phyloP scores from a whole-genome alignment of 2,797 vertebrate genomes.

The Alosa sapidissima region DNA sequence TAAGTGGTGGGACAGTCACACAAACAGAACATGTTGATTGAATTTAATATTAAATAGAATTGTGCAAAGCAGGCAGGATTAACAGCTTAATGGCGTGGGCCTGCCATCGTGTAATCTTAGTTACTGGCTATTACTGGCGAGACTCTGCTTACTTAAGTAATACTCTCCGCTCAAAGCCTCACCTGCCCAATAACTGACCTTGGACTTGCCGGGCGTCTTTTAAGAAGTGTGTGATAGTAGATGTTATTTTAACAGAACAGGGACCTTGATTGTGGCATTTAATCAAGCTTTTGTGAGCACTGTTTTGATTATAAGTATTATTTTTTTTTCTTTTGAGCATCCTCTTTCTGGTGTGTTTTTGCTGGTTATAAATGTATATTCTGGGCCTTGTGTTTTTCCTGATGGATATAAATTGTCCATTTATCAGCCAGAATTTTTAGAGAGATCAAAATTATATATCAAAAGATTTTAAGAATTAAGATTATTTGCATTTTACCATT shows the following conservation, averaged over 20 bases:
- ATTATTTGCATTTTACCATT: not conserved
- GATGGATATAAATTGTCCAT: not conserved
- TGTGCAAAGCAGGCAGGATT: conserved; percentile 62
- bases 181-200: conserved; percentile 73
- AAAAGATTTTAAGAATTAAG: not conserved
- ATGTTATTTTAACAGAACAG: not conserved
- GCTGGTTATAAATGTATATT: not conserved
- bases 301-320: not conserved
- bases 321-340: not conserved
- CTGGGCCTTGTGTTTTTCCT: not conserved
- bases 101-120: conserved; percentile 67
- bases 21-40: conserved; percentile 58
- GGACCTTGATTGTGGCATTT: not conserved
- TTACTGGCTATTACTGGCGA: conserved; percentile 68
- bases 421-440: not conserved
- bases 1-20: not conserved
- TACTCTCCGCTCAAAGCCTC: conserved; percentile 66
- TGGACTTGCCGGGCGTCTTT: conserved; percentile 64
- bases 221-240: conserved; percentile 43
- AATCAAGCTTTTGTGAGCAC: too few relatives aligned
- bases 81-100: conserved; percentile 64
- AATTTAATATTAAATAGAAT: conserved; percentile 59
- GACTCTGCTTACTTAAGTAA: conserved; percentile 70
- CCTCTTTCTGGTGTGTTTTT: not conserved
- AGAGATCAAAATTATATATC: too few relatives aligned